Evolutionary conservation across 1,140 invertebrate species (phyloP).

Genomic region (Cyclargus thomasi): DNA sequence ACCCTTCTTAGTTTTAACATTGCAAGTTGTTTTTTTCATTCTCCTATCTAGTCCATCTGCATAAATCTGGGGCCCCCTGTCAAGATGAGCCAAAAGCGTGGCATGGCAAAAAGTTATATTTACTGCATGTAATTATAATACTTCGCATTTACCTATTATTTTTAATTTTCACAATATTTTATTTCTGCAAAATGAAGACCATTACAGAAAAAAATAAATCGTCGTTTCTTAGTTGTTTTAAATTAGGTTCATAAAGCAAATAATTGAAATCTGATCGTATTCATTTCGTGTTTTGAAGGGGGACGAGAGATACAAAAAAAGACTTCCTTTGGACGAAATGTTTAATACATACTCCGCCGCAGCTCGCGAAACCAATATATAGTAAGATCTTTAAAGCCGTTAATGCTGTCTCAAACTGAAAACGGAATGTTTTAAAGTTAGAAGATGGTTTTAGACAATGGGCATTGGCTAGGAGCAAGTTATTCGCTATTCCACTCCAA

Average conservation of each 20-base stretch:
- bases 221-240: background rate
- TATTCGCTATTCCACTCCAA: conserved; percentile 9
- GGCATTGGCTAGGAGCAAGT: conserved; percentile 21
- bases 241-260: background rate
- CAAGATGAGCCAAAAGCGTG: no score
- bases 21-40: no score
- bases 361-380: conserved; percentile 36
- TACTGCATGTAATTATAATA: no score
- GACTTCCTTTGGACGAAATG: conserved; percentile 22
- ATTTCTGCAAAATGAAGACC: no score
- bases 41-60: no score
- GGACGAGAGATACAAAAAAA: conserved; percentile 1
- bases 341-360: conserved; percentile 24
- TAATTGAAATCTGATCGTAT: conserved; percentile 11
- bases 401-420: conserved; percentile 37
- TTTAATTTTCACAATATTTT: no score
- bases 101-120: no score
- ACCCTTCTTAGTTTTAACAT: no score
- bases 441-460: conserved; percentile 39
- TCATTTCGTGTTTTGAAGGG: background rate
- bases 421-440: conserved; percentile 31
- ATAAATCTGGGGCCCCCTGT: no score
- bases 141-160: no score
- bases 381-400: conserved; percentile 44
- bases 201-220: no score